Percentiles rank a stretch among this genome's conserved stretches.
Evolutionary conservation across 1,140 invertebrate species (phyloP).

Genomic region (Anoplolepis gracilipes): DNA sequence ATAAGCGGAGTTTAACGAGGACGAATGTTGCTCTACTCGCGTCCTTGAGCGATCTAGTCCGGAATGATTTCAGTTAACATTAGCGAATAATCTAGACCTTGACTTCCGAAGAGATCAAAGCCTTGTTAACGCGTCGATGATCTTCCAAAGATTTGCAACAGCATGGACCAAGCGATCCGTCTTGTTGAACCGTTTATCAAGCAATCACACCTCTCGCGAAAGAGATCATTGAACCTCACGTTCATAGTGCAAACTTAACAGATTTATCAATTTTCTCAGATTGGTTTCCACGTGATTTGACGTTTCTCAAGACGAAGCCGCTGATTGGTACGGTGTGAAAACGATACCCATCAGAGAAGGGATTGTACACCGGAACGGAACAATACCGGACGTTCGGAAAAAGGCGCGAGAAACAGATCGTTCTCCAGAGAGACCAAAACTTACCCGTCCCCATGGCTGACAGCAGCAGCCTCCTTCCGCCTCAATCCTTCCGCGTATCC

Average conservation of each 20-base stretch:
- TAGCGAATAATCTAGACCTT: constrained; percentile 67
- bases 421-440: constrained; percentile 64
- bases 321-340: not conserved
- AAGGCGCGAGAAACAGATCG: constrained; percentile 10
- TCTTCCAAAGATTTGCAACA: constrained; percentile 23
- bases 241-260: not conserved
- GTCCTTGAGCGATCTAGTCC: constrained; percentile 41
- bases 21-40: not conserved
- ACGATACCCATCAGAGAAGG: not conserved
- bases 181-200: constrained; percentile 1
- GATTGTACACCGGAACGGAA: not conserved
- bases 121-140: constrained; percentile 23
- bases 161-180: not conserved
- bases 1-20: constrained; percentile 22
- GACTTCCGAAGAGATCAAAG: constrained; percentile 60
- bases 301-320: not conserved
- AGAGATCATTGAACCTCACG: constrained; percentile 8
- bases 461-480: constrained; percentile 81
- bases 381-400: not conserved
- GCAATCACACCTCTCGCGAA: constrained; percentile 34
- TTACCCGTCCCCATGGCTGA: constrained; percentile 85
- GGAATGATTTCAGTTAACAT: not conserved
- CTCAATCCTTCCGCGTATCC: constrained; percentile 77
- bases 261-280: not conserved
- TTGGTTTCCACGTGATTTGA: not conserved